Base-by-base conservation (phyloP, 2,888 invertebrate genomes). In the Eristalinus aeneus region DNA sequence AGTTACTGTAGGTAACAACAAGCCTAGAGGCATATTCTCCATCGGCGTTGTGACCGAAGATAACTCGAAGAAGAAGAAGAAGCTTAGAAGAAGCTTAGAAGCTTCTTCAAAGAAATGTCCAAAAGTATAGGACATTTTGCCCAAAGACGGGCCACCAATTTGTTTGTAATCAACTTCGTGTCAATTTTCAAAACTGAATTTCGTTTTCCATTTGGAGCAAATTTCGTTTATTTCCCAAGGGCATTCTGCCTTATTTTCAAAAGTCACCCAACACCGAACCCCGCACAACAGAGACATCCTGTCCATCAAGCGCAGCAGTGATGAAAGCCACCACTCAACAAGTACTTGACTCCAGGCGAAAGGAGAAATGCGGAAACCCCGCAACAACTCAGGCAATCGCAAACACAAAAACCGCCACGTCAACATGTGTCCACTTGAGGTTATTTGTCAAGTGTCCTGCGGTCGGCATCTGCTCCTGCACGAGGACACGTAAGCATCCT, bases 381-480 rank as follows among this genome's bases (percentile, higher is more conserved):
- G 5, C 76, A 2, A 58, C 39, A 5, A 39, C 56, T 54, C 31
- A 6, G 16, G 56, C 4, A 58, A 60, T 46, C 53, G 31, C 36
- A 46, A 71, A 71, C 36, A 60, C 23, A 54, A 65, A 75, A 58
- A 31, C 46, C 46, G 31, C 36, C 64, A 23, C 36, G 68, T 34
- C 23, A 34, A 61, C 68, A 72, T 63, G 60, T 81, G 39, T 73
- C 54, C 76, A 81, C 77, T 82, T 71, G 16, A 71, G 69, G 77
- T 78, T 86, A 86, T 86, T 86, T 86, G 77, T 86, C 86, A 86
- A 86, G 77, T 86, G 77, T 78, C 82, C 69, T 46, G 61, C 68
- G 20, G 27, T 31, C 11, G 76, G 20, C 86, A 86, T 77, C 77
- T 86, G 71, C 11, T 16, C 65, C 65, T 2, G 12, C 61, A 54